These are phyloP conservation scores for Lacerta agilis DNA, from an alignment of 2,797 vertebrate genomes.

Conservation along the genomic window DNA sequence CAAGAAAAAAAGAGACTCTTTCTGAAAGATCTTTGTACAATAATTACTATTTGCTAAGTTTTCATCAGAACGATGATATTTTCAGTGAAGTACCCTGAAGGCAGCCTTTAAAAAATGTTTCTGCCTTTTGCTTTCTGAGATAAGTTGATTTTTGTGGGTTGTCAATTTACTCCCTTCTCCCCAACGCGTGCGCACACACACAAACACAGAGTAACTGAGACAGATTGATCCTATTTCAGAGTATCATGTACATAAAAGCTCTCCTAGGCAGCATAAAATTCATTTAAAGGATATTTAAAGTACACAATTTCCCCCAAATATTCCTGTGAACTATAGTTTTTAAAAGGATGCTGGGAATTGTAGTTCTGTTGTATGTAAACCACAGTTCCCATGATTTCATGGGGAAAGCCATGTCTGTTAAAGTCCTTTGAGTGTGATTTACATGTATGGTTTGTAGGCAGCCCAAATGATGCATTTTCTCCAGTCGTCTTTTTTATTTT, in stretches of 20 bases:
- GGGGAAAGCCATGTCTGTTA: no score
- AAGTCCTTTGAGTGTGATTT: no score
- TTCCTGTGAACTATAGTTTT: no score
- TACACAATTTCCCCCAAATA: no score
- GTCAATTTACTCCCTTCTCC: background rate
- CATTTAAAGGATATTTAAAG: no score
- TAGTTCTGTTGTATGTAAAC: no score
- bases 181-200: background rate
- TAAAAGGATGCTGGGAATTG: no score
- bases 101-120: constrained; percentile 42
- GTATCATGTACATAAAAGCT: constrained; percentile 20
- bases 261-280: background rate
- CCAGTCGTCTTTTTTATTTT: background rate
- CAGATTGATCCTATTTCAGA: constrained; percentile 22
- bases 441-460: no score
- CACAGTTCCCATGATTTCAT: no score
- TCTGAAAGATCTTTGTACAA: constrained; percentile 69
- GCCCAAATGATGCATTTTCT: background rate
- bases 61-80: constrained; percentile 55
- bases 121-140: constrained; percentile 50
- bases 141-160: constrained; percentile 29
- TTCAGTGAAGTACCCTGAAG: constrained; percentile 52
- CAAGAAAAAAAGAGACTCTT: constrained; percentile 49
- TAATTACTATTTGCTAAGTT: constrained; percentile 72
- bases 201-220: background rate